Evolutionary conservation across 2,113 vertebrate species (phyloP).

Genomic region (Cygnus atratus): DNA sequence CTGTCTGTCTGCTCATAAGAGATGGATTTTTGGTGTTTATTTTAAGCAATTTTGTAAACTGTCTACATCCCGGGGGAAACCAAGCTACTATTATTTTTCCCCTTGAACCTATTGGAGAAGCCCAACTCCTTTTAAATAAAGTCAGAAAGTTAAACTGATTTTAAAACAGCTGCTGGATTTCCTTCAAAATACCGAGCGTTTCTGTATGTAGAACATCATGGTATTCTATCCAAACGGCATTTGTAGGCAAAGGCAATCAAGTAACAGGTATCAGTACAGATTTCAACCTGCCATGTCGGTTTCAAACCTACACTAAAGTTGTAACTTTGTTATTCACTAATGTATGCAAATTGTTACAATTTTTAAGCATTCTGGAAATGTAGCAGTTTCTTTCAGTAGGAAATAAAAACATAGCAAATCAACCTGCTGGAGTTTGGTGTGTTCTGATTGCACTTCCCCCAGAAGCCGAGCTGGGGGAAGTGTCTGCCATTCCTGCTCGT

Average conservation of each 20-base stretch:
- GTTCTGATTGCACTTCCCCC: accelerated
- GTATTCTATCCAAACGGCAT: background rate
- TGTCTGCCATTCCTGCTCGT: accelerated
- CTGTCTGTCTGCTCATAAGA: background rate
- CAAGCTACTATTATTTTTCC: background rate
- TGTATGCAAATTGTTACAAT: conserved; percentile 1
- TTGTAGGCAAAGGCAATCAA: background rate
- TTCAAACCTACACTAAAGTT: conserved; percentile 29
- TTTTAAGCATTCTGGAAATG: conserved; percentile 41
- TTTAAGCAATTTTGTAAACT: conserved; percentile 29
- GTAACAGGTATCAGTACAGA: background rate
- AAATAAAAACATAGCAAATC: conserved; percentile 40
- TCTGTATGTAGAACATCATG: background rate
- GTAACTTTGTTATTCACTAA: background rate
- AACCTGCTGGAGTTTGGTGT: background rate
- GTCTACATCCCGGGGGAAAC: background rate
- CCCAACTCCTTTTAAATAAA: background rate
- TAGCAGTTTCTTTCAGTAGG: conserved; percentile 45
- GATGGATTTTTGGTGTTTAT: background rate
- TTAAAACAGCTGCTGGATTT: conserved; percentile 13
- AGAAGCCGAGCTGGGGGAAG: background rate
- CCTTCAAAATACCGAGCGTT: background rate
- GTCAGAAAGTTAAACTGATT: conserved; percentile 6
- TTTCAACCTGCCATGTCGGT: background rate
- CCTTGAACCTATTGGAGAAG: background rate